Conservation (phyloP, 2,888 invertebrate species). For the Pristionchus exspectatus region DNA sequence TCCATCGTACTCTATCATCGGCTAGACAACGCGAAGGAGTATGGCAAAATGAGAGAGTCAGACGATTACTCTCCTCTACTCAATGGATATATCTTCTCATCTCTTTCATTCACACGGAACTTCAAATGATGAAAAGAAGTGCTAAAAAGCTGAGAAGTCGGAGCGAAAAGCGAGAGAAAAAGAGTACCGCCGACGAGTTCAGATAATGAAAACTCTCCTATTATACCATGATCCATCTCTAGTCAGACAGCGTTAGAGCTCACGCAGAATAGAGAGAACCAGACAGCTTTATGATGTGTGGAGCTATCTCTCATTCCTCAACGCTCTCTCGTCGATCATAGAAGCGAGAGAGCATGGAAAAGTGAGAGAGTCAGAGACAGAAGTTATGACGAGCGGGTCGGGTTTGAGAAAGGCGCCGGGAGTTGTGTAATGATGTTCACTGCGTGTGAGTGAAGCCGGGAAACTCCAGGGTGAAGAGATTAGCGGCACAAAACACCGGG, state of each 20-base stretch:
- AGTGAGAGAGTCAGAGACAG: background rate
- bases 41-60: background rate
- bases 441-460: background rate
- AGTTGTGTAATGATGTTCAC: conserved; percentile 7
- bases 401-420: background rate
- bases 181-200: background rate
- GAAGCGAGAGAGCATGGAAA: background rate
- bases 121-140: background rate
- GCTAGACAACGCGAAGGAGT: background rate
- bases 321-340: no score
- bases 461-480: background rate
- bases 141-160: background rate
- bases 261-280: background rate
- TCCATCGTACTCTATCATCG: background rate
- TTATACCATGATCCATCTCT: background rate
- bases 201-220: background rate
- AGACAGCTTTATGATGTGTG: background rate
- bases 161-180: conserved; percentile 1
- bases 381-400: background rate
- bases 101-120: conserved; percentile 17
- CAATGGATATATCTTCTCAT: background rate
- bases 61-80: background rate
- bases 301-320: no score
- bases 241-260: background rate
- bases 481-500: background rate